These are phyloP conservation scores for Barbus barbus DNA, from an alignment of 2,113 vertebrate genomes.

Conservation along the genomic window DNA sequence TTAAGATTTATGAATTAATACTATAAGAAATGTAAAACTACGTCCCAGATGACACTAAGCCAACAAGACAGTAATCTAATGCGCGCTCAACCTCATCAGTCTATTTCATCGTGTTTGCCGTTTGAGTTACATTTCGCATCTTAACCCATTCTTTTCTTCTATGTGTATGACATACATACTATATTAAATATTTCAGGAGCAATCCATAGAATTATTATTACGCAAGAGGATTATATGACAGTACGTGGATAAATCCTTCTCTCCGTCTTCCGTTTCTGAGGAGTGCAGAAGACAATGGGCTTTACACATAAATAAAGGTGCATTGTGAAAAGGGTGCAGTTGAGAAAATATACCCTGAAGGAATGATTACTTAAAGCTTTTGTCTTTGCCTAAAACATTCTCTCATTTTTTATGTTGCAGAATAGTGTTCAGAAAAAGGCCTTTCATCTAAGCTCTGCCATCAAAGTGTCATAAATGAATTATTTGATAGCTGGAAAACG, in stretches of 20 bases:
- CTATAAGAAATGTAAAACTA: conserved; percentile 4
- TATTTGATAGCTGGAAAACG: conserved; percentile 12
- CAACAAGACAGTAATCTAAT: background rate
- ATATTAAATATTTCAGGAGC: background rate
- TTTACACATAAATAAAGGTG: background rate
- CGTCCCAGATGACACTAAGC: background rate
- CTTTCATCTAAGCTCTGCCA: conserved; percentile 19
- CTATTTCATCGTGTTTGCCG: too few relatives aligned
- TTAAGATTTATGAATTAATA: conserved; percentile 6
- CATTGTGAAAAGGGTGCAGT: background rate
- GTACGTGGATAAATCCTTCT: background rate
- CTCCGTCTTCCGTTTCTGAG: background rate
- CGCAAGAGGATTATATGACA: background rate
- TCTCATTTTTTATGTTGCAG: conserved; percentile 1
- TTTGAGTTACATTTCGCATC: background rate
- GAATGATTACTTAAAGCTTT: background rate
- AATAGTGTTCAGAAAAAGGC: conserved; percentile 9
- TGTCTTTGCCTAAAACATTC: conserved; percentile 39
- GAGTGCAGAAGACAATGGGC: background rate
- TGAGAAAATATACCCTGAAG: conserved; percentile 10
- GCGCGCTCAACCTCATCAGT: too few relatives aligned
- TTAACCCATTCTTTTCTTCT: background rate
- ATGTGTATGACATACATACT: background rate
- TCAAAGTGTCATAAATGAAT: conserved; percentile 24
- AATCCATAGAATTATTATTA: conserved; percentile 7